A percentile compares a stretch with the other conserved stretches of the same genome.
Conservation (phyloP, 2,888 invertebrate species). For the Cecidostiba fungosa region DNA sequence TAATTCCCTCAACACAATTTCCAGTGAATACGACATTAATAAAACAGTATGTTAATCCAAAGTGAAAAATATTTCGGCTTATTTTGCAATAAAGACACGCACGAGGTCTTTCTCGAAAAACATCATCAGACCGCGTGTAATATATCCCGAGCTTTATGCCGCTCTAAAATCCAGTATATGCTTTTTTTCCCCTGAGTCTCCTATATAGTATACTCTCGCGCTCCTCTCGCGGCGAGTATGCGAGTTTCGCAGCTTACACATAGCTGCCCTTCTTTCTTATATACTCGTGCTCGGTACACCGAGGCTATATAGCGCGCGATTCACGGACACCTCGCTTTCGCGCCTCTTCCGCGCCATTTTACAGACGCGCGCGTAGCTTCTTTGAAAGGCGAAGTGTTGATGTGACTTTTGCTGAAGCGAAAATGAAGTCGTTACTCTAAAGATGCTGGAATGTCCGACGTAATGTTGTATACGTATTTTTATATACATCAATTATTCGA, state of each 20-base stretch:
- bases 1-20: not conserved
- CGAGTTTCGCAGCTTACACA: not conserved
- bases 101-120: not conserved
- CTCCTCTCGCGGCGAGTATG: conserved; percentile 30
- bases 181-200: not conserved
- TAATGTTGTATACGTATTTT: not conserved
- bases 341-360: conserved; percentile 27
- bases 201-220: too few species aligned
- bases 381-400: conserved; percentile 39
- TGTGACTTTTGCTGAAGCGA: conserved; percentile 20
- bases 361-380: conserved; percentile 11
- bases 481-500: too few species aligned
- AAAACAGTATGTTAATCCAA: not conserved
- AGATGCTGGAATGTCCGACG: too few species aligned
- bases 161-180: not conserved
- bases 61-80: too few species aligned
- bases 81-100: too few species aligned
- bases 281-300: not conserved
- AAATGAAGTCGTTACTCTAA: not conserved
- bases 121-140: not conserved
- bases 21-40: not conserved
- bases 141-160: not conserved
- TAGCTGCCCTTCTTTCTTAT: not conserved
- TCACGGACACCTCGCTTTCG: conserved; percentile 30
- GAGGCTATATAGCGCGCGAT: not conserved